Conservation (phyloP, 2,113 vertebrate species). For the Leucopsar rothschildi region DNA sequence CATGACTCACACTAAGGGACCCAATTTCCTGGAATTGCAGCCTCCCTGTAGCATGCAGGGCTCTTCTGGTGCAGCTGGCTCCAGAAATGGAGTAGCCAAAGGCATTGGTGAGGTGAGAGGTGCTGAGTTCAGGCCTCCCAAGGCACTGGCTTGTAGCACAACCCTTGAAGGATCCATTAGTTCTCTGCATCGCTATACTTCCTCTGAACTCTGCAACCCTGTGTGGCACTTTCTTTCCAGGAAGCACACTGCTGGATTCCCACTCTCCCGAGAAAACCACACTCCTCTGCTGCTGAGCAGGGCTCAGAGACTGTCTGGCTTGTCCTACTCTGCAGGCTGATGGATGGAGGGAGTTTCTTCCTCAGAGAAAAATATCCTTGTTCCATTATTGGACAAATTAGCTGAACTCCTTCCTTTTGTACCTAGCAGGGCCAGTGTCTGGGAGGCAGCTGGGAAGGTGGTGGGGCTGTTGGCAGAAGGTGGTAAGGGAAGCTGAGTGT, state of each 20-base stretch:
- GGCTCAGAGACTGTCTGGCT: background rate
- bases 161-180: background rate
- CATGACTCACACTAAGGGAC: background rate
- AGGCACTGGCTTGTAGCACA: background rate
- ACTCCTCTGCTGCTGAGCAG: accelerated
- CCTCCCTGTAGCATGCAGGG: background rate
- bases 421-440: accelerated
- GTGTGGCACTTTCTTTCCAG: background rate
- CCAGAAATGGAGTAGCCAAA: accelerated
- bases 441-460: accelerated
- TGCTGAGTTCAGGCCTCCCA: background rate
- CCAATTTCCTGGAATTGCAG: background rate
- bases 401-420: background rate
- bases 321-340: background rate
- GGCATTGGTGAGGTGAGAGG: accelerated
- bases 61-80: accelerated
- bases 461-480: background rate
- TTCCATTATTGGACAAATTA: background rate
- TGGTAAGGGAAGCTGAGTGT: background rate
- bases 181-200: background rate
- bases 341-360: background rate
- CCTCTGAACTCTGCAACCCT: background rate
- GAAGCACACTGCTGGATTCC: background rate
- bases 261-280: background rate
- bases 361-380: background rate